Conservation (phyloP, 2,888 invertebrate genomes). For the Drosophila emarginata region DNA sequence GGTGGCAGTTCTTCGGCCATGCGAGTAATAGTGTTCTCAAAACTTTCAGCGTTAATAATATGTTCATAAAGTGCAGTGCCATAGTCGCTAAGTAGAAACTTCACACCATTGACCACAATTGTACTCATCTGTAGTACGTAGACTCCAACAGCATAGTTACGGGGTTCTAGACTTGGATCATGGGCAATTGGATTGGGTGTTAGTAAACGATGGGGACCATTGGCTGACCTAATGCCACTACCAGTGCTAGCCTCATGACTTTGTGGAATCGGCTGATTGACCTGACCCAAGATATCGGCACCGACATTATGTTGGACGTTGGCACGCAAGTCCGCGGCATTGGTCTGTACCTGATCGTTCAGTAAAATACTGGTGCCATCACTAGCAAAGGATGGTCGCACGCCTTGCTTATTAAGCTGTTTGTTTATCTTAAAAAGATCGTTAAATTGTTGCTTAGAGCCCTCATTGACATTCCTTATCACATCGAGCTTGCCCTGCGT, state of each 20-base stretch:
- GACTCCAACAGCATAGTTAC: slow-evolving; percentile 33
- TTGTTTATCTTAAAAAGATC: slow-evolving; percentile 78
- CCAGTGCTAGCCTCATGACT: slow-evolving; percentile 10
- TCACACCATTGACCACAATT: slow-evolving; percentile 32
- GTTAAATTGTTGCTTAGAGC: slow-evolving; percentile 77
- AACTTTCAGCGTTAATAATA: slow-evolving; percentile 53
- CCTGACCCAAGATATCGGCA: slow-evolving; percentile 65
- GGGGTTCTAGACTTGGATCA: slow-evolving; percentile 22
- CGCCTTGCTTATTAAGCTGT: slow-evolving; percentile 62
- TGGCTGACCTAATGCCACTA: not conserved
- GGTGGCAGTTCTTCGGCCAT: slow-evolving; percentile 42
- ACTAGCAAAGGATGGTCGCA: slow-evolving; percentile 69
- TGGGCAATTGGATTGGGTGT: slow-evolving; percentile 11
- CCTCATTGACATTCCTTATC: slow-evolving; percentile 77
- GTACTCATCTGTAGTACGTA: slow-evolving; percentile 30
- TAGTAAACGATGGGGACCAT: slow-evolving; percentile 14
- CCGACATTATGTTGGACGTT: slow-evolving; percentile 77
- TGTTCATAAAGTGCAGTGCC: slow-evolving; percentile 40
- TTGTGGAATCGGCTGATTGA: slow-evolving; percentile 66
- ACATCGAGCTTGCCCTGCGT: slow-evolving; percentile 72
- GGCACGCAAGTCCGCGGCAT: slow-evolving; percentile 64
- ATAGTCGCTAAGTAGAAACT: slow-evolving; percentile 27
- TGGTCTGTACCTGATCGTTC: slow-evolving; percentile 73
- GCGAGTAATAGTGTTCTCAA: slow-evolving; percentile 46
- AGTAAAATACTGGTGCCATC: slow-evolving; percentile 67